Base-by-base conservation (phyloP, 2,113 vertebrate species). In the Tretioscincus oriximinensis region DNA sequence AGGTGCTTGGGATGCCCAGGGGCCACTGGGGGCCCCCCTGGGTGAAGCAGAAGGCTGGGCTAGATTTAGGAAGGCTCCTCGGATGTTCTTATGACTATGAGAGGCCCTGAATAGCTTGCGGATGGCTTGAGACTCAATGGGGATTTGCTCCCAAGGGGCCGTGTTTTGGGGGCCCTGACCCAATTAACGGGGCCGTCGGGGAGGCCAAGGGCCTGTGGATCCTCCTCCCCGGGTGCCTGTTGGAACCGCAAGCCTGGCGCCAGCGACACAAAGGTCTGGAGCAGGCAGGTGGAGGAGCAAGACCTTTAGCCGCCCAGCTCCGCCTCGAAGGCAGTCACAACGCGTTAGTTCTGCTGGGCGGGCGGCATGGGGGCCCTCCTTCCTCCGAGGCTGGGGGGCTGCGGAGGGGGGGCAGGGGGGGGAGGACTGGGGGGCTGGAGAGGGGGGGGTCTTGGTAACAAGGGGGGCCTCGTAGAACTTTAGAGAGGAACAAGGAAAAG, bases 281-380 rank as follows among this genome's bases (percentile, higher is more conserved):
- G 1, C 4, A 14, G 18, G 54, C 54, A 58, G 14, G 51, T 58
- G 54, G 54, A 18, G 54, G 18, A 4, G 4, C 12, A 18, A 58
- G 14, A 58, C 64, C 4, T 11, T 11, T n/a, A 26, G 9, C 0
- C 26, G 4, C 9, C 64, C 3, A 3, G 26, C 26, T 14, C 11
- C 1, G n/a, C 64, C 12, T 14, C 28, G n/a, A 6, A 18, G 77
- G 6, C 75, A 81, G 83, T 96, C 96, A 96, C 94, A 94, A 93
- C 94, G 94, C 93, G 96, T 97, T 97, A 97, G 95, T 97, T 96
- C 96, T 94, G 93, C 96, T 94, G 91, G 92, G 93, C 2, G 95
- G 96, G 93, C 93, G 95, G 93, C 95, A 94, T 96, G 96, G 95
- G 96, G 89, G 94, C 85, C 70, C 81, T 16, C 1, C 69, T 7